A percentile compares a stretch with the other conserved stretches of the same genome.
Evolutionary conservation across 2,113 vertebrate species (phyloP).

Genomic region (Eretmochelys imbricata): DNA sequence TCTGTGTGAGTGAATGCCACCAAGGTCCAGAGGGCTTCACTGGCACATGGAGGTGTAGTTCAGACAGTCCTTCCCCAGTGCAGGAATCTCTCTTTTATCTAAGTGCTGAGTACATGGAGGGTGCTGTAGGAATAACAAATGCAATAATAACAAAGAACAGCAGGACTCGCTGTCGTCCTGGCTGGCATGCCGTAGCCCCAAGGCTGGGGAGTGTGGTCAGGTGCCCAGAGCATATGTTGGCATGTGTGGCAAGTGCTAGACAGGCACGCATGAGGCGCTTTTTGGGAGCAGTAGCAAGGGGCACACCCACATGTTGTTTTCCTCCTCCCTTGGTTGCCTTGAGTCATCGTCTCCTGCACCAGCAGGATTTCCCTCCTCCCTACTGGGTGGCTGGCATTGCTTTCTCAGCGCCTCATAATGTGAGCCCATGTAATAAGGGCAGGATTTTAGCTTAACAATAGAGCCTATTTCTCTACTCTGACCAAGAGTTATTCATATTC

Average conservation of each 20-base stretch:
- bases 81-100: neutral
- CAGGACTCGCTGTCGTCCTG: neutral
- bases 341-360: neutral
- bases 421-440: neutral
- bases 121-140: neutral
- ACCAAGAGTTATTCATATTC: neutral
- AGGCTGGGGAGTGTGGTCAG: neutral
- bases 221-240: neutral
- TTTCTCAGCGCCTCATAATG: neutral
- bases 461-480: neutral
- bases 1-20: neutral
- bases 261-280: neutral
- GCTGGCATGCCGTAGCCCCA: neutral
- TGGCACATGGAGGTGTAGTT: neutral
- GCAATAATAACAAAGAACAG: fast-evolving
- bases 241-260: neutral
- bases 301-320: neutral
- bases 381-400: neutral
- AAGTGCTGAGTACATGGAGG: neutral
- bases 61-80: neutral
- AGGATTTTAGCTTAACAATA: neutral
- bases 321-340: neutral
- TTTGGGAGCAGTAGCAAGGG: neutral
- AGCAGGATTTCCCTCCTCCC: constrained; percentile 25
- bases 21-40: fast-evolving